These are phyloP conservation scores for Zaprionus taronus DNA, from an alignment of 1,140 invertebrate genomes.

Conservation along the genomic window DNA sequence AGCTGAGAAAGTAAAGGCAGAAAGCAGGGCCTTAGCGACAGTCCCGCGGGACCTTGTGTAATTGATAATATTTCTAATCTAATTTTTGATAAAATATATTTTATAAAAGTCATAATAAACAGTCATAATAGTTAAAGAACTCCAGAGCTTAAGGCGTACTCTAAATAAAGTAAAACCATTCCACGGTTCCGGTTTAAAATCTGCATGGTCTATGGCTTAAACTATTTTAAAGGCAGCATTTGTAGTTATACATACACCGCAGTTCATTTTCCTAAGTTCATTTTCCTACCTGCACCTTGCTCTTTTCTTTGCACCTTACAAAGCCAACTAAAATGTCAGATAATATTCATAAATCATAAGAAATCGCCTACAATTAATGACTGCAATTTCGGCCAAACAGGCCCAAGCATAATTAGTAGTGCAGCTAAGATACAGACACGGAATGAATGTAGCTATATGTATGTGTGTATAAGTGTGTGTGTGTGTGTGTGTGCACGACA, in stretches of 20 bases:
- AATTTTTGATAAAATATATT: too few relatives aligned
- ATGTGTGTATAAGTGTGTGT: background rate
- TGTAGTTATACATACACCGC: background rate
- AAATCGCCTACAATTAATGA: slow-evolving; percentile 61
- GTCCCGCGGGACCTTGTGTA: too few relatives aligned
- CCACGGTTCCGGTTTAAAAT: fast-evolving
- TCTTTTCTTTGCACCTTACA: background rate
- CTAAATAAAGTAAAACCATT: too few relatives aligned
- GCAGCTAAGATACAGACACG: slow-evolving; percentile 46
- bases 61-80: too few relatives aligned
- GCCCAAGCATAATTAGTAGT: slow-evolving; percentile 23
- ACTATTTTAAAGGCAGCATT: too few relatives aligned
- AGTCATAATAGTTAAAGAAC: too few relatives aligned
- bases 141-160: too few relatives aligned
- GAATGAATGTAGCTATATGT: too few relatives aligned
- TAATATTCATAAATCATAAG: slow-evolving; percentile 64
- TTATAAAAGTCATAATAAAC: too few relatives aligned
- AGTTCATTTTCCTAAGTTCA: background rate
- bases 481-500: slow-evolving; percentile 28
- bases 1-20: too few relatives aligned
- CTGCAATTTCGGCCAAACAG: slow-evolving; percentile 55
- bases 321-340: slow-evolving; percentile 7
- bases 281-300: background rate
- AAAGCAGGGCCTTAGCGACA: too few relatives aligned
- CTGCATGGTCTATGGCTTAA: too few relatives aligned